Conservation (phyloP, 2,797 vertebrate species). For the Monodelphis domestica region DNA sequence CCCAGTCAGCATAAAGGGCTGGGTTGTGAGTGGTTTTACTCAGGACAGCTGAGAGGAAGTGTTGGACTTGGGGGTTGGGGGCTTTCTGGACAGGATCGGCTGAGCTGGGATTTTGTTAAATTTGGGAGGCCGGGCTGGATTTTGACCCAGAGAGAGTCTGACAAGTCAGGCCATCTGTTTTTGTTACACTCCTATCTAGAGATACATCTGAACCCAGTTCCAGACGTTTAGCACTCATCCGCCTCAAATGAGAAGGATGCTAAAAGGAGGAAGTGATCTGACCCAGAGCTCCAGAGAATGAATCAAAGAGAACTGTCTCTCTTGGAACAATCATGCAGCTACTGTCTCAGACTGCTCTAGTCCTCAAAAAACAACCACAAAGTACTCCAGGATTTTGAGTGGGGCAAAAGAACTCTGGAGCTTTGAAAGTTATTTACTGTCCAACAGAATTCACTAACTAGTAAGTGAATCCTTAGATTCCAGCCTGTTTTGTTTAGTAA, state of each 20-base stretch:
- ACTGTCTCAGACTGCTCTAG: rapidly evolving
- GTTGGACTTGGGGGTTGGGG: not conserved
- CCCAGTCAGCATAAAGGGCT: not conserved
- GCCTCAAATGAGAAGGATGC: not conserved
- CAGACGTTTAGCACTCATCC: not conserved
- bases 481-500: not conserved
- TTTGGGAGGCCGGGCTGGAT: not conserved
- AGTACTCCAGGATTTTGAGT: not conserved
- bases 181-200: not conserved
- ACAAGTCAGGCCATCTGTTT: slow-evolving; percentile 1
- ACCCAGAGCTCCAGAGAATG: rapidly evolving
- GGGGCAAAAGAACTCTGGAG: not conserved
- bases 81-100: not conserved
- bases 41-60: not conserved
- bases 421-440: slow-evolving; percentile 10
- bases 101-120: not conserved
- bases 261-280: not conserved
- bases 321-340: not conserved
- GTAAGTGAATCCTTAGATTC: not conserved
- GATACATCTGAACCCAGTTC: not conserved
- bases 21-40: not conserved
- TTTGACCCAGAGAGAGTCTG: not conserved
- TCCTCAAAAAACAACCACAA: not conserved
- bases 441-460: slow-evolving; percentile 17
- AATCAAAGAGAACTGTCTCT: not conserved